phyloP scores from a whole-genome alignment of 2,797 vertebrate species.

The Naso thynnoides region DNA sequence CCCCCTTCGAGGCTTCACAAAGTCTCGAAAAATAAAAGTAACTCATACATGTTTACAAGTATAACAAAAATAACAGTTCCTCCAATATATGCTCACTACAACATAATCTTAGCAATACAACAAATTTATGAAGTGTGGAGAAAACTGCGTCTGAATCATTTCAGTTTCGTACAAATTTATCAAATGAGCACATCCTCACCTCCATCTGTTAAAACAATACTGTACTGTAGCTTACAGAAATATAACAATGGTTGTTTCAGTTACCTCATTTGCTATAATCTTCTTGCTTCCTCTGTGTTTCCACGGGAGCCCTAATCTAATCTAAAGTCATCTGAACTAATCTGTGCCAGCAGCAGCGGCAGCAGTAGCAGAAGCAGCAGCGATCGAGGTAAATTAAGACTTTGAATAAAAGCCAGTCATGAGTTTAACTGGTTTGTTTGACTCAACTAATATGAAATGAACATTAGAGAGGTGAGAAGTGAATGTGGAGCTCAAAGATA shows the following conservation, averaged over 20 bases:
- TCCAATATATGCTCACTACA: too few species aligned
- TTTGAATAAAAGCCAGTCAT: constrained; percentile 65
- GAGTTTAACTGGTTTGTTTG: constrained; percentile 66
- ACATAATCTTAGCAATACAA: too few species aligned
- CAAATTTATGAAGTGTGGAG: too few species aligned
- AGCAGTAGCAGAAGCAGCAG: constrained; percentile 34
- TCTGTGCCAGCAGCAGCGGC: constrained; percentile 52
- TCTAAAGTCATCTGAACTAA: constrained; percentile 77
- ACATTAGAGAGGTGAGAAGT: constrained; percentile 16
- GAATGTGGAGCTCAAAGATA: not conserved
- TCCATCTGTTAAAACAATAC: constrained; percentile 27
- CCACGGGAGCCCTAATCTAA: constrained; percentile 66
- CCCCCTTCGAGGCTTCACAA: too few species aligned
- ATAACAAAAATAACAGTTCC: too few species aligned
- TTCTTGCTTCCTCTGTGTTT: constrained; percentile 72
- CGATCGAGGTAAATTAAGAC: constrained; percentile 61
- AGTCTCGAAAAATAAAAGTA: too few species aligned
- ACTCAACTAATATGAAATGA: constrained; percentile 31
- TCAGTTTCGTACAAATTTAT: too few species aligned
- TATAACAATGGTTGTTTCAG: constrained; percentile 64
- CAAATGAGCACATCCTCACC: not conserved
- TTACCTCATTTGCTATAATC: constrained; percentile 75
- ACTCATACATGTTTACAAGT: not conserved
- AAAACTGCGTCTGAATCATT: too few species aligned
- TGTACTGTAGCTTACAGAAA: constrained; percentile 30